Evolutionary conservation across 2,888 invertebrate species (phyloP).

Genomic region (Venusia cambrica): DNA sequence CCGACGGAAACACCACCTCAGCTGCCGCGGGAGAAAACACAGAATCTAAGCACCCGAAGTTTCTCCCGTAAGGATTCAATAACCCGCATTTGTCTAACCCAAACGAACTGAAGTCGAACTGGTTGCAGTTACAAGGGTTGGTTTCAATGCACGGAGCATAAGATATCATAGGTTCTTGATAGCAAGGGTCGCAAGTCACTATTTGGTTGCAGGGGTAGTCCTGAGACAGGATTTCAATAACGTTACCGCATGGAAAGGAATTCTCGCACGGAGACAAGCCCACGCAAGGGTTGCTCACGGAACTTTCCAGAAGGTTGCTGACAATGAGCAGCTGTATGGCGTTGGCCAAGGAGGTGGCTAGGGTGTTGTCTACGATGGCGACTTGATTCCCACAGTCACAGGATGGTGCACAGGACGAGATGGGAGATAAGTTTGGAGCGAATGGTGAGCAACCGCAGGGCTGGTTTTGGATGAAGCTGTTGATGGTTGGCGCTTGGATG

Average conservation of each 20-base stretch:
- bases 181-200: conserved; percentile 10
- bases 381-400: background rate
- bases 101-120: background rate
- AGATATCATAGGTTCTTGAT: background rate
- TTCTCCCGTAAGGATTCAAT: conserved; percentile 1
- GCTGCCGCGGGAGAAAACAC: conserved; percentile 30
- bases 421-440: conserved; percentile 22
- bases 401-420: conserved; percentile 5
- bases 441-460: conserved; percentile 13
- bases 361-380: conserved; percentile 50
- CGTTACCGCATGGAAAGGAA: conserved; percentile 14
- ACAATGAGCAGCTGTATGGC: conserved; percentile 56
- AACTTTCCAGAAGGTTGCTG: conserved; percentile 49
- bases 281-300: conserved; percentile 10
- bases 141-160: conserved; percentile 9
- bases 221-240: conserved; percentile 15
- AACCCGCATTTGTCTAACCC: background rate
- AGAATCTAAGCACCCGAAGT: conserved; percentile 5
- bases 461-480: conserved; percentile 5
- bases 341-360: conserved; percentile 56
- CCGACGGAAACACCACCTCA: conserved; percentile 41
- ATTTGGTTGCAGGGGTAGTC: conserved; percentile 19
- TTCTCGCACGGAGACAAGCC: conserved; percentile 1
- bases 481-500: conserved; percentile 12
- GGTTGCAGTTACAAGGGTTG: too few relatives aligned